These are phyloP conservation scores for Nothura maculosa DNA, from an alignment of 2,797 vertebrate genomes.

Conservation along the genomic window DNA sequence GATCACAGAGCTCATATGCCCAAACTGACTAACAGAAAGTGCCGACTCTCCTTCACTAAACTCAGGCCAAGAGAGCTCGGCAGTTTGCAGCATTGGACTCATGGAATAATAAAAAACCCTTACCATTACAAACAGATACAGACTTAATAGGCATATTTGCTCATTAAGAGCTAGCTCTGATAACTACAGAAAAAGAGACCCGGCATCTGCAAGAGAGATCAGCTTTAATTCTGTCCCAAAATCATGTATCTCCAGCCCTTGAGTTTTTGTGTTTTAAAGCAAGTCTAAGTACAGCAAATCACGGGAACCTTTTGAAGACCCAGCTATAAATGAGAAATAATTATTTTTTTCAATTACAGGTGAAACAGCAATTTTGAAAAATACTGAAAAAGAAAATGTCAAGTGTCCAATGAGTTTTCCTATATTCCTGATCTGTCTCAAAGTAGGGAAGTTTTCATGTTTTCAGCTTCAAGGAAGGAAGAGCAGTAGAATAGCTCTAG, in stretches of 20 bases:
- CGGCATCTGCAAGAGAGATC: too few relatives aligned
- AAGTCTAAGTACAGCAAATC: background rate
- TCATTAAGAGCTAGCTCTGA: background rate
- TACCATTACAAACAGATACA: background rate
- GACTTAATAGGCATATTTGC: background rate
- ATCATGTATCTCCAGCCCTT: too few relatives aligned
- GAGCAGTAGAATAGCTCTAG: background rate
- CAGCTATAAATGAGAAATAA: background rate
- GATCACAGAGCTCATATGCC: background rate
- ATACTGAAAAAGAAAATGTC: background rate
- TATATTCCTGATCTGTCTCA: background rate
- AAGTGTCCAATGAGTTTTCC: background rate
- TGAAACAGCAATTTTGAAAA: background rate
- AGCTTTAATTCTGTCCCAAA: background rate
- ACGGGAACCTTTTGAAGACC: background rate
- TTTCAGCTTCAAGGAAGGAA: background rate
- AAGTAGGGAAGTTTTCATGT: background rate
- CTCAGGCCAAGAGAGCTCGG: rapidly evolving
- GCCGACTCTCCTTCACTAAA: background rate
- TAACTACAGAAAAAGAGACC: background rate
- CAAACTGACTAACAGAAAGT: background rate
- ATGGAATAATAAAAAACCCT: background rate
- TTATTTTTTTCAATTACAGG: background rate
- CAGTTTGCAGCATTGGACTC: background rate
- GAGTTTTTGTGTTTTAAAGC: background rate